A percentile compares a stretch with the other conserved stretches of the same genome.
phyloP scores from a whole-genome alignment of 2,113 vertebrate species.

The Solea solea region DNA sequence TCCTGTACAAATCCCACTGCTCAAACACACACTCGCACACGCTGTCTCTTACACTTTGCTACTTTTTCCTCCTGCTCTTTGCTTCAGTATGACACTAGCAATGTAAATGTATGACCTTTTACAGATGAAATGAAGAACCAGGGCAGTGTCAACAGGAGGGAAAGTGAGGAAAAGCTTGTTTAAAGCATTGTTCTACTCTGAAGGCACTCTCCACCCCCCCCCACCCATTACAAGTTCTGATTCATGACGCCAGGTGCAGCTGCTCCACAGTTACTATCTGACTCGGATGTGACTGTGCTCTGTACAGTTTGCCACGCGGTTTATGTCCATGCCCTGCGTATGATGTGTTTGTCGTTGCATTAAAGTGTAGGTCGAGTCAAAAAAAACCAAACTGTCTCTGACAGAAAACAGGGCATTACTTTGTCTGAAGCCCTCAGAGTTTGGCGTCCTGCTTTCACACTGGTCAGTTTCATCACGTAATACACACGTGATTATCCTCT shows the following conservation, averaged over 20 bases:
- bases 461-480: background rate
- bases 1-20: constrained; percentile 1
- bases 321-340: constrained; percentile 51
- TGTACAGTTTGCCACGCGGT: constrained; percentile 58
- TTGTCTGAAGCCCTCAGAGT: background rate
- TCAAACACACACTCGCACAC: constrained; percentile 19
- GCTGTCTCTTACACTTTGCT: constrained; percentile 5
- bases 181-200: background rate
- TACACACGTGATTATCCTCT: constrained; percentile 11
- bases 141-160: constrained; percentile 3
- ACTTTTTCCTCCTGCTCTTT: constrained; percentile 10
- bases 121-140: too few relatives aligned
- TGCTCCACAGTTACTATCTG: constrained; percentile 15
- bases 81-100: constrained; percentile 15
- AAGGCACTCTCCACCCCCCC: constrained; percentile 26
- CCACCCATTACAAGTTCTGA: background rate
- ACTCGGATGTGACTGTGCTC: constrained; percentile 33
- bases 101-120: constrained; percentile 33
- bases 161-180: constrained; percentile 3
- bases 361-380: constrained; percentile 1
- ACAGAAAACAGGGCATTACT: background rate
- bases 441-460: constrained; percentile 30
- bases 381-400: background rate
- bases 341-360: background rate
- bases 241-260: constrained; percentile 10